Evolutionary conservation across 1,140 invertebrate species (phyloP).

Genomic region (Schlechtendalia chinensis): DNA sequence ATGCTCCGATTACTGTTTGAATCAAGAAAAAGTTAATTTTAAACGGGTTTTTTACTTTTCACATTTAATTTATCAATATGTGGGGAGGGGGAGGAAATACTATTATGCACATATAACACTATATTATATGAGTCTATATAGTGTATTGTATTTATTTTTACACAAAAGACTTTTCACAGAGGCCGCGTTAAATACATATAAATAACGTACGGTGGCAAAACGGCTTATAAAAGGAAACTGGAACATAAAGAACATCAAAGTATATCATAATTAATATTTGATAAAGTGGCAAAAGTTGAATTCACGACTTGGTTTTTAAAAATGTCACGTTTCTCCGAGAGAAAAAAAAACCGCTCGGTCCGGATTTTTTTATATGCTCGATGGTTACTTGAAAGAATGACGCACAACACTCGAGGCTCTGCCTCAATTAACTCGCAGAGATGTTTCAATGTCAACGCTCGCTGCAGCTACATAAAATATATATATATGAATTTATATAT

Average conservation of each 20-base stretch:
- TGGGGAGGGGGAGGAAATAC: no score
- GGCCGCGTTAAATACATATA: not conserved
- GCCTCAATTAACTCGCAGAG: constrained; percentile 7
- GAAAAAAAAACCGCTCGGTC: not conserved
- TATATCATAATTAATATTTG: constrained; percentile 11
- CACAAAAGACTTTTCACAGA: not conserved
- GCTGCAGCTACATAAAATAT: not conserved
- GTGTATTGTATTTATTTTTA: constrained; percentile 2
- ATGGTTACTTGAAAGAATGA: constrained; percentile 18
- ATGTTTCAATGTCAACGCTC: constrained; percentile 15
- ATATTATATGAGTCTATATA: no score
- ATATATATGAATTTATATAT: no score
- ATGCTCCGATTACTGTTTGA: no score
- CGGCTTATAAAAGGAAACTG: not conserved
- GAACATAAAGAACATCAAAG: not conserved
- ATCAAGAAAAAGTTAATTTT: no score
- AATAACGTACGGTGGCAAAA: not conserved
- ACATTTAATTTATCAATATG: no score
- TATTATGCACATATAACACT: no score
- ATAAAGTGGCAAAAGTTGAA: constrained; percentile 17
- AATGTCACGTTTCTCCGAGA: constrained; percentile 11
- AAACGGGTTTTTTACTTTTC: no score
- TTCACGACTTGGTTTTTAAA: not conserved
- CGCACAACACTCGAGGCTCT: constrained; percentile 15
- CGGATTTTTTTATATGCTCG: constrained; percentile 5